These are phyloP conservation scores for Sinocyclocheilus grahami DNA, from an alignment of 2,113 vertebrate genomes.

Conservation along the genomic window DNA sequence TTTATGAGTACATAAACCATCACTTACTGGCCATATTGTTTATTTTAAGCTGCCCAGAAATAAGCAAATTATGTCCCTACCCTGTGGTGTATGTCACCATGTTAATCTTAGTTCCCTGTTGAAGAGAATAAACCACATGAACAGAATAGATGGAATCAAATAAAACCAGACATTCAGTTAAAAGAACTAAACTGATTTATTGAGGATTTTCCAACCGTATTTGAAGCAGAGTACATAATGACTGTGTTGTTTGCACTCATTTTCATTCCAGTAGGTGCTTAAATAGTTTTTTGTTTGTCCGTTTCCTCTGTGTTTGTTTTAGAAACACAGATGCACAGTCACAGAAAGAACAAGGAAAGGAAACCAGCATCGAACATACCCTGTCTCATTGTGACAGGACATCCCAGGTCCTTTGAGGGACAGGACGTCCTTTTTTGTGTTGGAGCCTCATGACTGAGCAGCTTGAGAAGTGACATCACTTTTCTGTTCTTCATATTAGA, in stretches of 20 bases:
- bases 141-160: not conserved
- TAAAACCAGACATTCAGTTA: constrained; percentile 8
- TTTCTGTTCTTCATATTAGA: not conserved
- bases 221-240: constrained; percentile 14
- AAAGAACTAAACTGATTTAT: constrained; percentile 45
- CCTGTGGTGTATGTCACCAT: not conserved
- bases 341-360: constrained; percentile 23
- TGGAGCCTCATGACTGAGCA: constrained; percentile 7
- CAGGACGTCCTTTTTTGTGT: constrained; percentile 21
- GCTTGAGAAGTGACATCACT: not conserved
- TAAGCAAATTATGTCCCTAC: not conserved
- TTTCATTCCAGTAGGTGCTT: constrained; percentile 3
- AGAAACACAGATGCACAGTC: constrained; percentile 2
- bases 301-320: constrained; percentile 16
- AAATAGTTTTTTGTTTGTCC: not conserved
- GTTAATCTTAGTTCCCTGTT: not conserved
- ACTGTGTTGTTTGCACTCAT: not conserved
- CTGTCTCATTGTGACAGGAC: constrained; percentile 16
- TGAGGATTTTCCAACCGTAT: not conserved
- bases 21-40: not conserved
- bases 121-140: not conserved
- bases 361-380: constrained; percentile 4
- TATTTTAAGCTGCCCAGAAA: not conserved
- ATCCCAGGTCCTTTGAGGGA: constrained; percentile 8
- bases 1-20: not conserved